Evolutionary conservation across 2,113 vertebrate genomes (phyloP), one percentile per base, ranked within the genome.

Genomic region (Bubalus kerabau): DNA sequence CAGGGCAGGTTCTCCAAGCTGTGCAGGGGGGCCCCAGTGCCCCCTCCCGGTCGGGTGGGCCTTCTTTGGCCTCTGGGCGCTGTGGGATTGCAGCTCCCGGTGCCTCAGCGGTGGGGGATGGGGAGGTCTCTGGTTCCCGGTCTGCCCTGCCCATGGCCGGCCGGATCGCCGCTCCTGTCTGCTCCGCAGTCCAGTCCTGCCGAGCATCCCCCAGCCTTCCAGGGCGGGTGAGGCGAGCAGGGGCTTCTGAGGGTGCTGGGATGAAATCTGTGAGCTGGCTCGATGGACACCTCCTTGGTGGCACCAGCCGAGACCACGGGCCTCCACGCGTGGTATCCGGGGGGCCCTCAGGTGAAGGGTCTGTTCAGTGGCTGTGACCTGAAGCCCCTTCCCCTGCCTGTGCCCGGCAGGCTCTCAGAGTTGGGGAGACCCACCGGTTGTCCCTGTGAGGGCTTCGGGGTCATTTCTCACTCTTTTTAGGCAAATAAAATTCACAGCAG

Each of bases 121-220:
- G 1, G 0, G 10, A 40, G 52, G 1, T 0, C 10, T 36, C 10
- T 46, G 5, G 16, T 7, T 17, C n/a, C 36, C 5, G 1, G 50
- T 19, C 40, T 6, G 14, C 21, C 2, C 26, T n/a, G 78, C 52
- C 62, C 11, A 0, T 0, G 4, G 10, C 0, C 0, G 0, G 12
- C 10, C 0, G 6, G 57, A 4, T 23, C 0, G 15, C 23, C 0
- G 17, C 32, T 54, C 40, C 59, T 7, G 26, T n/a, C 2, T 3
- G 5, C 2, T 23, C 67, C 12, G 7, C 2, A 0, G 54, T 14
- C 5, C 1, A 12, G 3, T 8, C 64, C 87, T 91, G 71, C 28
- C 4, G 23, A 14, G 1, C 4, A 19, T 21, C 40, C 23, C 43
- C 82, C 21, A 0, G 3, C 14, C 28, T 74, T 16, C 50, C 6